These are phyloP conservation scores for Cephonodes hylas DNA, from an alignment of 2,888 invertebrate species.

Conservation along the genomic window DNA sequence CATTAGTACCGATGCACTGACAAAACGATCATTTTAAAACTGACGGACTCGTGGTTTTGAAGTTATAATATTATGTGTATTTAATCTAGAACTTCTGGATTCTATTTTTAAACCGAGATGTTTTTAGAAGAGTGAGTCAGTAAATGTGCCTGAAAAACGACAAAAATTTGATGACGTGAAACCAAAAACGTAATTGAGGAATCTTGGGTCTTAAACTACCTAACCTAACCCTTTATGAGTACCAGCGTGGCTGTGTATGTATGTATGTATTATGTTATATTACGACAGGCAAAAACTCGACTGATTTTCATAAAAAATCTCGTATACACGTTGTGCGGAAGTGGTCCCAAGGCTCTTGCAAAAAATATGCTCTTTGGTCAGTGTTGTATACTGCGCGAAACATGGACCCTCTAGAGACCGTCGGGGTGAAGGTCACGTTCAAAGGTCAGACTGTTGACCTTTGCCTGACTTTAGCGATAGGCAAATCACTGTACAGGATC, in stretches of 20 bases:
- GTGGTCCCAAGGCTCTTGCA: constrained; percentile 41
- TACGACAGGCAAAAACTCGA: constrained; percentile 31
- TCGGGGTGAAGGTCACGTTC: constrained; percentile 19
- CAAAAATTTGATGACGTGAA: too few species aligned
- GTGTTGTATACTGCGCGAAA: constrained; percentile 5
- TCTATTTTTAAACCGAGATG: too few species aligned
- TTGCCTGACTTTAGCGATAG: neutral
- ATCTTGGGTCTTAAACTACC: too few species aligned
- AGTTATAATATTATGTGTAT: too few species aligned
- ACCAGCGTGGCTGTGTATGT: neutral
- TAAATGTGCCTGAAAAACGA: too few species aligned
- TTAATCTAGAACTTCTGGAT: too few species aligned
- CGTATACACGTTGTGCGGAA: constrained; percentile 25
- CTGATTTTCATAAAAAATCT: constrained; percentile 38
- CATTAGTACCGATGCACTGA: too few species aligned
- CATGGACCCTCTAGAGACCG: constrained; percentile 1
- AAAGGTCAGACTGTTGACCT: constrained; percentile 2
- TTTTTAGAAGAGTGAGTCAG: too few species aligned
- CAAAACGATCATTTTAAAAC: too few species aligned
- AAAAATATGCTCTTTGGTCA: constrained; percentile 40
- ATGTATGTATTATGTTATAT: neutral
- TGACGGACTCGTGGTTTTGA: too few species aligned
- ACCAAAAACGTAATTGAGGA: too few species aligned
- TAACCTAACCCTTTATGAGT: neutral
- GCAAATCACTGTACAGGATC: too few species aligned